These are phyloP conservation scores for Melanophora roralis DNA, from an alignment of 2,888 invertebrate species.

Conservation along the genomic window DNA sequence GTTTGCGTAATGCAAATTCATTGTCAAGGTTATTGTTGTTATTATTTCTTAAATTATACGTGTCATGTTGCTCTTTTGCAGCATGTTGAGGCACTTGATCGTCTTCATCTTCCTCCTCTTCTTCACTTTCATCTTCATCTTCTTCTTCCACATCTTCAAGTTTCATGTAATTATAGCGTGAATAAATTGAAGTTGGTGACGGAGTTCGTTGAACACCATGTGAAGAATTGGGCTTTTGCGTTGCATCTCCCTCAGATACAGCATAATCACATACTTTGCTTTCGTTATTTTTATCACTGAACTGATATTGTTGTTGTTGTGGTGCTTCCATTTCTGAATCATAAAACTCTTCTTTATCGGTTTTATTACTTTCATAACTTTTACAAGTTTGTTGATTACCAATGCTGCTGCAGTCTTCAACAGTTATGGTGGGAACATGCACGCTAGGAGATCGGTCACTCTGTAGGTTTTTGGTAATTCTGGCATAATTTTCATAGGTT, in stretches of 20 bases:
- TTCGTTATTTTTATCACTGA: slow-evolving; percentile 40
- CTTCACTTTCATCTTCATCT: slow-evolving; percentile 64
- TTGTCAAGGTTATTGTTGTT: slow-evolving; percentile 54
- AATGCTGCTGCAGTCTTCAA: slow-evolving; percentile 71
- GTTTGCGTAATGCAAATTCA: slow-evolving; percentile 55
- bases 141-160: slow-evolving; percentile 71
- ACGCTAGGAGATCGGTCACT: slow-evolving; percentile 52
- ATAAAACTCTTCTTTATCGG: slow-evolving; percentile 70
- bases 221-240: slow-evolving; percentile 57
- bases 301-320: slow-evolving; percentile 30
- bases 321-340: slow-evolving; percentile 67
- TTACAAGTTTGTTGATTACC: slow-evolving; percentile 38
- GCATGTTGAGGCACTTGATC: background rate
- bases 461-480: slow-evolving; percentile 12
- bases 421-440: slow-evolving; percentile 73
- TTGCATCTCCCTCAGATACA: background rate
- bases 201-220: slow-evolving; percentile 66
- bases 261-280: slow-evolving; percentile 23
- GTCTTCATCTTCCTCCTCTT: slow-evolving; percentile 57
- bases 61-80: slow-evolving; percentile 24
- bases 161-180: slow-evolving; percentile 68
- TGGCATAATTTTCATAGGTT: slow-evolving; percentile 11
- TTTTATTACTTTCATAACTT: slow-evolving; percentile 62
- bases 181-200: slow-evolving; percentile 59
- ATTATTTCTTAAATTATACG: slow-evolving; percentile 1